These are phyloP conservation scores for Meteorus sp. DNA, from an alignment of 1,140 invertebrate species.

Conservation along the genomic window DNA sequence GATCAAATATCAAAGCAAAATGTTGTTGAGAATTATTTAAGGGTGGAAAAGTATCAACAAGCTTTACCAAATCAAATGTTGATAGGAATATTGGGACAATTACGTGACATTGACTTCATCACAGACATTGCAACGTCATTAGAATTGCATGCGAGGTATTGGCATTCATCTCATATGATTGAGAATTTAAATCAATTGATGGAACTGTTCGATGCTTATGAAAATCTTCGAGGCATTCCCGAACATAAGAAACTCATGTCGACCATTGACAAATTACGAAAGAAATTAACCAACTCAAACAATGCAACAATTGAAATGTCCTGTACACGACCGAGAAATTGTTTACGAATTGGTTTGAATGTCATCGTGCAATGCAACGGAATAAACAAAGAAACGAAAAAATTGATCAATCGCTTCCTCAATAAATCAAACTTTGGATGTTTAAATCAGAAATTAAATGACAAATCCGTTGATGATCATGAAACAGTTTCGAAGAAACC, in stretches of 20 bases:
- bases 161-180: conserved; percentile 32
- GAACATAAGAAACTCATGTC: conserved; percentile 16
- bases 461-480: neutral
- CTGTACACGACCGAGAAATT: conserved; percentile 32
- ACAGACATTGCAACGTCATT: conserved; percentile 28
- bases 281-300: conserved; percentile 16
- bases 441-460: neutral
- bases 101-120: conserved; percentile 30
- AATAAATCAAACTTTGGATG: neutral
- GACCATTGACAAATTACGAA: conserved; percentile 22
- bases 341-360: conserved; percentile 30
- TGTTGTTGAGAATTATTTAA: conserved; percentile 27
- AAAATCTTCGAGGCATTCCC: conserved; percentile 31
- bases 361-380: conserved; percentile 22
- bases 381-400: conserved; percentile 18
- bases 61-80: conserved; percentile 30
- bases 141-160: conserved; percentile 31
- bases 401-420: conserved; percentile 22
- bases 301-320: conserved; percentile 30
- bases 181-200: conserved; percentile 32
- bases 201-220: conserved; percentile 33
- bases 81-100: conserved; percentile 33
- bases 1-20: conserved; percentile 14
- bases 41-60: conserved; percentile 34
- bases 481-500: neutral